Evolutionary conservation across 2,888 invertebrate species (phyloP).

Genomic region (Oligia fasciuncula): DNA sequence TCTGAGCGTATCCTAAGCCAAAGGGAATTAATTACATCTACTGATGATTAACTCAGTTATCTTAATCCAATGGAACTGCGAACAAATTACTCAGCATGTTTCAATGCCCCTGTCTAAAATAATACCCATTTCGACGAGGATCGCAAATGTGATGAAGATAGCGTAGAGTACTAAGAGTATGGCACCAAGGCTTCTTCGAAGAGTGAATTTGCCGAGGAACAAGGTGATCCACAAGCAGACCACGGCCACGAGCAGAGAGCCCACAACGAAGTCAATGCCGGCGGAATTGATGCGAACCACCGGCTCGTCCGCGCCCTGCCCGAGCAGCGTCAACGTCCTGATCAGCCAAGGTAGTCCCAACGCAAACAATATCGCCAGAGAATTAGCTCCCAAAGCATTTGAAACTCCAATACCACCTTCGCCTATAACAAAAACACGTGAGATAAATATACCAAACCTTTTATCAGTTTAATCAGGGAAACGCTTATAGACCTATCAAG

Average conservation of each 20-base stretch:
- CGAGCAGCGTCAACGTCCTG: conserved; percentile 90
- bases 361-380: conserved; percentile 95
- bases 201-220: conserved; percentile 92
- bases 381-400: conserved; percentile 96
- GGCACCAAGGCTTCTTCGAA: conserved; percentile 92
- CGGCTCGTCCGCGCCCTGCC: conserved; percentile 83
- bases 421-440: conserved; percentile 87
- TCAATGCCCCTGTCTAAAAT: conserved; percentile 80
- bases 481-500: conserved; percentile 6
- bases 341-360: conserved; percentile 96
- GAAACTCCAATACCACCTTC: conserved; percentile 96
- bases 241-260: conserved; percentile 94
- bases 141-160: conserved; percentile 93
- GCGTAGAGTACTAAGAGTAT: conserved; percentile 92
- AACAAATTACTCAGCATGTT: conserved; percentile 51
- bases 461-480: conserved; percentile 8
- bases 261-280: conserved; percentile 95
- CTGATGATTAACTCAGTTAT: conserved; percentile 52
- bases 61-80: conserved; percentile 44
- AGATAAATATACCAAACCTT: conserved; percentile 9
- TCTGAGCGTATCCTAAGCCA: conserved; percentile 38
- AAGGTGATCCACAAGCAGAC: conserved; percentile 92
- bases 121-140: conserved; percentile 94
- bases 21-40: conserved; percentile 47
- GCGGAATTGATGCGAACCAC: conserved; percentile 93